Base-by-base conservation (phyloP, 2,888 invertebrate species). In the Trissolcus brochymenae region DNA sequence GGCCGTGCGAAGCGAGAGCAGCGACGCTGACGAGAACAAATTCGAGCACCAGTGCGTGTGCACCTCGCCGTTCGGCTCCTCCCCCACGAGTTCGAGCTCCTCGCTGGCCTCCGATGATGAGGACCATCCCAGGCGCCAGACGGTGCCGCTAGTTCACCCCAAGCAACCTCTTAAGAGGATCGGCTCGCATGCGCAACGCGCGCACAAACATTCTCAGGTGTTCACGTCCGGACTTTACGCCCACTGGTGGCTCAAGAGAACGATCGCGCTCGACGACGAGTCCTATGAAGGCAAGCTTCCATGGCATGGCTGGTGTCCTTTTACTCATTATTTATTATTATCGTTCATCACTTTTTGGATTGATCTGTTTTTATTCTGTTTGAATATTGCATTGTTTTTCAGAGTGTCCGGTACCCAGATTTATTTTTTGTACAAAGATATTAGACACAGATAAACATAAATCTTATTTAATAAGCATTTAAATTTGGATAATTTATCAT, bases 191-290 rank as follows among this genome's bases (percentile, higher is more conserved):
- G 65, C 60, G 51, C 76, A 40, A 21, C 21, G 29, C 40, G 68
- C 74, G 54, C 53, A 79, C 64, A 89, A 90, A 80, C 87, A 89
- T 80, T 90, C 90, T 82, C 89, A 92, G 89, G 91, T 94, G 86
- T 96, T 94, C 90, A 94, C 94, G 75, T 95, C 95, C 56, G 95
- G 95, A 85, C 91, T 96, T 90, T 96, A 96, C 90, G 96, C 95
- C 79, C 96, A 96, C 91, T 96, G 96, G 96, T 96, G 96, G 95
- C 93, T 96, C 91, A 96, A 96, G 92, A 95, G 95, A 87, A 94
- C 94, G 87, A 91, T 95, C 87, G 95, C 95, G 75, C 79, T 82
- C 54, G 54, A 68, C 79, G 84, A 83, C 81, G 82, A 72, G 79
- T 79, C 83, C 57, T 82, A 85, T 82, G 86, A 87, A 89, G 89